Evolutionary conservation across 2,797 vertebrate species (phyloP).

Genomic region (Scolopax bukidnonensis): DNA sequence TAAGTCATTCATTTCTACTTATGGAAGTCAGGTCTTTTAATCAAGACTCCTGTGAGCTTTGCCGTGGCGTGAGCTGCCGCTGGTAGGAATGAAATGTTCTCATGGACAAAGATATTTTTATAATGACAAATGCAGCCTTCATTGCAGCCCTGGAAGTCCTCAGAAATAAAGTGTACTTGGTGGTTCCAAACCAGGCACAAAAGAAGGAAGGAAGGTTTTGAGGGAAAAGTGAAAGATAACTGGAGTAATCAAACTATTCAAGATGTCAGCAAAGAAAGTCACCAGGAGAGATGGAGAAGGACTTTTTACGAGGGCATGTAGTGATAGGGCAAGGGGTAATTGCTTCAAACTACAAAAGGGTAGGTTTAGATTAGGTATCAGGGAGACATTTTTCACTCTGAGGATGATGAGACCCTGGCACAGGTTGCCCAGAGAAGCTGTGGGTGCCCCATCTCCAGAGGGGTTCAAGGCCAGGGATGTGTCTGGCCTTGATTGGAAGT

Average conservation of each 20-base stretch:
- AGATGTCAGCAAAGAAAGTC: not conserved
- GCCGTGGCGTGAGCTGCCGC: not conserved
- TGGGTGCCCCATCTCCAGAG: not conserved
- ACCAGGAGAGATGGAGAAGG: not conserved
- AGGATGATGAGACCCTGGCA: not conserved
- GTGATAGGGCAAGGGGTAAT: not conserved
- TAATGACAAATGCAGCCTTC: constrained; percentile 9
- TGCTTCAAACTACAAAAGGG: not conserved
- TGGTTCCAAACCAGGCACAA: not conserved
- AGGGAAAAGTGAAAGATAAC: not conserved
- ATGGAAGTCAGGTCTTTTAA: not conserved
- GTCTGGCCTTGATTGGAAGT: not conserved
- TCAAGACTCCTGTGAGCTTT: not conserved
- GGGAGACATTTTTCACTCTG: not conserved
- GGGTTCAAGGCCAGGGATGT: not conserved
- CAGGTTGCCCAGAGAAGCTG: not conserved
- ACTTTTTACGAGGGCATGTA: not conserved
- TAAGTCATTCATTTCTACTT: constrained; percentile 1
- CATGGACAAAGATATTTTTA: not conserved
- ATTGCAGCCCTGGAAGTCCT: not conserved
- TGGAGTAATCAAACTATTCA: not conserved
- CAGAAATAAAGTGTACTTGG: not conserved
- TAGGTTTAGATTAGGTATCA: not conserved
- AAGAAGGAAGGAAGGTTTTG: not conserved
- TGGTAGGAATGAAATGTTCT: not conserved